Evolutionary conservation across 2,797 vertebrate genomes (phyloP), one percentile per base, ranked within the genome.

Genomic region (Mastacembelus armatus): DNA sequence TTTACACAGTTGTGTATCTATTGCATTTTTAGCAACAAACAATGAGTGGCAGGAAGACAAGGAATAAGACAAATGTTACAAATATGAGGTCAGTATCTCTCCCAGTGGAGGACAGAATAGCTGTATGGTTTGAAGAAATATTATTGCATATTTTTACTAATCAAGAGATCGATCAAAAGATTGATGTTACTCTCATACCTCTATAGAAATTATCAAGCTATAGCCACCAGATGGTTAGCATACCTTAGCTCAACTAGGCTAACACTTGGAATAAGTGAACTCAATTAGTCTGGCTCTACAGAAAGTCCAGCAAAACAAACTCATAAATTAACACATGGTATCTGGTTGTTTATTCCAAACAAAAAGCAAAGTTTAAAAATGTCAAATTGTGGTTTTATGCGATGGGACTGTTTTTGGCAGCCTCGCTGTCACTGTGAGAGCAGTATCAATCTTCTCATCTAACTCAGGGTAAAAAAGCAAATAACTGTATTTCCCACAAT

Each of bases 91-190:
- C n/a, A 15, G 35, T 35, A 35, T 35, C 33, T 15, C 12, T 35
- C 11, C 33, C 12, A 36, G 5, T 36, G 14, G 36, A 16, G 33
- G 33, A 14, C 4, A 35, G 35, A 16, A 16, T 30, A 47, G 66
- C 42, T 49, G 10, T 54, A 24, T 32, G 32, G 32, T 60, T 66
- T 66, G 30, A 63, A 62, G 19, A 18, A 29, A 21, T 2, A 22
- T n/a, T n/a, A n/a, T n/a, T n/a, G n/a, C n/a, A n/a, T n/a, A n/a
- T n/a, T n/a, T n/a, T n/a, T n/a, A n/a, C n/a, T n/a, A n/a, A 49
- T 22, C 1, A 14, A 62, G n/a, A 51, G 30, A 33, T 21, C 26
- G 10, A 51, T 22, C 19, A 27, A 22, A 40, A 32, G 26, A 47
- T 18, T 12, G 18, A 54, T n/a, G 49, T 3, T 10, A 26, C 24